Evolutionary conservation across 2,888 invertebrate species (phyloP).

Genomic region (Sicus ferrugineus): DNA sequence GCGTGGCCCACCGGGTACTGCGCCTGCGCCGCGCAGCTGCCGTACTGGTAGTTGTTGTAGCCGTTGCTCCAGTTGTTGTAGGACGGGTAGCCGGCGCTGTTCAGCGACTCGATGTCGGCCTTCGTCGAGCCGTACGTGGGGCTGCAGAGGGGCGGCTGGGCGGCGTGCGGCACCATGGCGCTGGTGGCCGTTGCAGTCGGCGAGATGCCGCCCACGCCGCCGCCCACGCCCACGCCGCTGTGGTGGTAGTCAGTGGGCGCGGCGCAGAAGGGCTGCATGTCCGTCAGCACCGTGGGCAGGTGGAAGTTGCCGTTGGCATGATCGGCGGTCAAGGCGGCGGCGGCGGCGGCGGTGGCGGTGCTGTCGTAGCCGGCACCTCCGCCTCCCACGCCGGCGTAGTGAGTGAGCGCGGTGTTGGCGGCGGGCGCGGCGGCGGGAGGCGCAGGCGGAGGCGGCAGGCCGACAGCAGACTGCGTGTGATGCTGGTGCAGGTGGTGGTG

Average conservation of each 20-base stretch:
- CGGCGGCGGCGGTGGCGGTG: conserved; percentile 44
- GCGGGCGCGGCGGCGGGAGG: conserved; percentile 63
- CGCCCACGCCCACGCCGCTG: too few species aligned
- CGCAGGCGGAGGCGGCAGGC: conserved; percentile 64
- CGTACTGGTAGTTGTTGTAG: conserved; percentile 78
- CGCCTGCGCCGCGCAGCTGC: conserved; percentile 60
- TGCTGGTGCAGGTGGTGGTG: conserved; percentile 61
- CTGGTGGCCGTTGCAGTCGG: conserved; percentile 47
- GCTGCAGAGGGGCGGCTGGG: conserved; percentile 50
- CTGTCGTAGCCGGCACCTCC: conserved; percentile 64
- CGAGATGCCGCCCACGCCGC: too few species aligned
- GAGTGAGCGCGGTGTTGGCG: conserved; percentile 58
- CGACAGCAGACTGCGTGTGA: conserved; percentile 31
- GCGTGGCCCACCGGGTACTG: conserved; percentile 55
- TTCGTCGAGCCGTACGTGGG: conserved; percentile 53
- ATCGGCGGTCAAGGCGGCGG: conserved; percentile 49
- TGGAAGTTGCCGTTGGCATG: conserved; percentile 67
- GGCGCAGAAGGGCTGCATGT: conserved; percentile 66
- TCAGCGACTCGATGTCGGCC: conserved; percentile 59
- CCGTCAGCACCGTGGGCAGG: conserved; percentile 69
- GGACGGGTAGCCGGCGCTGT: conserved; percentile 55
- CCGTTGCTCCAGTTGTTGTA: conserved; percentile 68
- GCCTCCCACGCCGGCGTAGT: conserved; percentile 59
- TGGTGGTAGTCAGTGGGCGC: conserved; percentile 64
- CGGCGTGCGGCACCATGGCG: conserved; percentile 49